Evolutionary conservation across 2,888 invertebrate species (phyloP), one percentile per base, ranked within the genome.

Genomic region (Octonoba sinensis): DNA sequence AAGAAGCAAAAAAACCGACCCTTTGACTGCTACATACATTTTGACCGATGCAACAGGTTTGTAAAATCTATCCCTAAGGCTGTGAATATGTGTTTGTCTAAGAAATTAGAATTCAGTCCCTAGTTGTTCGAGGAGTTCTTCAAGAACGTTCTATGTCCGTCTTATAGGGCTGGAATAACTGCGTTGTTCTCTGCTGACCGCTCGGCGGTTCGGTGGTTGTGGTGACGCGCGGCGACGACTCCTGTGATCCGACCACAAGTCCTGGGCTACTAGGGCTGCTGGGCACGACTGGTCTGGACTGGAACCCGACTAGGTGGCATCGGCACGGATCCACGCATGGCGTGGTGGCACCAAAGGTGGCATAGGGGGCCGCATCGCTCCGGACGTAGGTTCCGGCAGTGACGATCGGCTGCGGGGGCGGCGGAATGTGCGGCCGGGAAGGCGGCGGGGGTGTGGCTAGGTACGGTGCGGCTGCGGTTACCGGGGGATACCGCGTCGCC

Each of bases 111-210:
- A 36, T 36, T 36, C 8, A 36, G 36, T 36, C 8, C 8, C 6
- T 36, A 36, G 36, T 4, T 36, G 4, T 8, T 36, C 36, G 3
- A 36, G 62, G 24, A 15, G n/a, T 62, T n/a, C 20, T 22, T 79
- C 75, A 83, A 16, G 67, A 57, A 51, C 84, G 77, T 18, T 85
- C 84, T 11, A 85, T 88, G 88, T 92, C 92, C 66, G 90, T 91
- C 86, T 93, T 94, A 89, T 94, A 94, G 0, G 94, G 94, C 87
- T 94, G 93, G 87, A 94, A 94, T 27, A 94, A 89, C 16, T 67
- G 62, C 87, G 54, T 51, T 24, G 71, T 65, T 15, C 71, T 69
- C 56, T 24, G 70, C 46, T 70, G 62, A 4, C n/a, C 64, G 22
- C 49, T n/a, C 70, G 87, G 62, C 22, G 44, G 22, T 15, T 15